A percentile compares a stretch with the other conserved stretches of the same genome.
Evolutionary conservation across 2,797 vertebrate species (phyloP).

Genomic region (Gambelia wislizenii): DNA sequence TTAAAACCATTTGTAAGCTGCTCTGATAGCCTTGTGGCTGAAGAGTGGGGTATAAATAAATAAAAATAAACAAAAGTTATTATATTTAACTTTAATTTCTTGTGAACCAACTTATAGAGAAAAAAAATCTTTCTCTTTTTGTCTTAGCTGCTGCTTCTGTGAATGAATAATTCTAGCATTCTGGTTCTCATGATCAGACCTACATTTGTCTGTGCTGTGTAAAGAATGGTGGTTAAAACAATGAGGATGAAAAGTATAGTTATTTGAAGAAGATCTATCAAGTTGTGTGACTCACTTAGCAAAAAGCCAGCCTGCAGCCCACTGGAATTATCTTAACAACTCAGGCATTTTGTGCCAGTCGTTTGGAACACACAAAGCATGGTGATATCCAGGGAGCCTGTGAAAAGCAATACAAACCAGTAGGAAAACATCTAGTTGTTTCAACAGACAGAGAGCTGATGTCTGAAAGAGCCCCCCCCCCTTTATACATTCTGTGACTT

Average conservation of each 20-base stretch:
- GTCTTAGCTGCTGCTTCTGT: not conserved
- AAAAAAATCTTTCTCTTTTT: not conserved
- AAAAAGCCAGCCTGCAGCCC: not conserved
- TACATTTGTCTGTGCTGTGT: not conserved
- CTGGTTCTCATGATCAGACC: not conserved
- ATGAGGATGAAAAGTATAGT: not conserved
- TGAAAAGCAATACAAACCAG: not conserved
- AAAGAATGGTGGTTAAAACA: not conserved
- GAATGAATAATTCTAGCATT: not conserved
- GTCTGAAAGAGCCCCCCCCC: not conserved
- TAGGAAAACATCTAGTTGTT: not conserved
- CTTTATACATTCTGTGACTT: not conserved
- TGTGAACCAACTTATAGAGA: not conserved
- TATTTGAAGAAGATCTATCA: constrained; percentile 32
- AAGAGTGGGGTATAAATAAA: too few relatives aligned
- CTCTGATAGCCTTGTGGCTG: too few relatives aligned
- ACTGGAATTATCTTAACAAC: not conserved
- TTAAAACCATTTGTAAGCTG: too few relatives aligned
- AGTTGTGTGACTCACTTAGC: constrained; percentile 1
- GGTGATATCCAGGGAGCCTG: not conserved
- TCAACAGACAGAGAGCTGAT: not conserved
- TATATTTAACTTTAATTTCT: not conserved
- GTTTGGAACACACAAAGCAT: not conserved
- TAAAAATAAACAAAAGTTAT: too few relatives aligned
- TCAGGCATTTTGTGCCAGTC: not conserved